Percentiles rank a stretch among this genome's conserved stretches.
These are phyloP conservation scores for Drosophila kanekoi DNA, from an alignment of 2,888 invertebrate species.

Conservation along the genomic window DNA sequence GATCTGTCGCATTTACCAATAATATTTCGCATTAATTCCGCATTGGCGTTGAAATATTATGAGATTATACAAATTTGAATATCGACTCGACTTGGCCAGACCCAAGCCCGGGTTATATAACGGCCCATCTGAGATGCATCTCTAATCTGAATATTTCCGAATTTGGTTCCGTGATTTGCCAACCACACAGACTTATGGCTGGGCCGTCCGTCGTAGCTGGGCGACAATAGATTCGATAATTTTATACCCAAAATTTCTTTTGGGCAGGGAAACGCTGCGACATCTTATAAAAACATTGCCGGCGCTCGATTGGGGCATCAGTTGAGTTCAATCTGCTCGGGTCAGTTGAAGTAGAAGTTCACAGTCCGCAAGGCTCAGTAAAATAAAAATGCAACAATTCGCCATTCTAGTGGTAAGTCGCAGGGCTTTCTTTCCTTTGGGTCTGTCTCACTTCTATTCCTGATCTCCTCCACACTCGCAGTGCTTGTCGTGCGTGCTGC, in stretches of 20 bases:
- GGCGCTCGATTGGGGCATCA: constrained; percentile 53
- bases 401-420: constrained; percentile 71
- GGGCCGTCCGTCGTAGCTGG: constrained; percentile 22
- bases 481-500: constrained; percentile 62
- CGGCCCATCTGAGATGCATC: constrained; percentile 55
- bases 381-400: constrained; percentile 71
- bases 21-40: constrained; percentile 73
- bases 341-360: constrained; percentile 35
- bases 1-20: constrained; percentile 58
- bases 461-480: constrained; percentile 28
- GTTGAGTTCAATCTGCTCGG: constrained; percentile 50
- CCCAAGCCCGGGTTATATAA: constrained; percentile 65
- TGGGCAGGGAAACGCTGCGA: constrained; percentile 43
- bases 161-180: constrained; percentile 75
- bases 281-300: constrained; percentile 71
- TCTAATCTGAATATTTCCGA: constrained; percentile 51
- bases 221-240: constrained; percentile 64
- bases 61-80: constrained; percentile 66
- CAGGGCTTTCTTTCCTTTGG: background rate
- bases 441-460: no score
- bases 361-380: constrained; percentile 21
- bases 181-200: constrained; percentile 40
- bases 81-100: no score
- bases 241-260: constrained; percentile 56
- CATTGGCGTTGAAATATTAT: constrained; percentile 58